phyloP scores from a whole-genome alignment of 2,113 vertebrate species.

The Sprattus sprattus region DNA sequence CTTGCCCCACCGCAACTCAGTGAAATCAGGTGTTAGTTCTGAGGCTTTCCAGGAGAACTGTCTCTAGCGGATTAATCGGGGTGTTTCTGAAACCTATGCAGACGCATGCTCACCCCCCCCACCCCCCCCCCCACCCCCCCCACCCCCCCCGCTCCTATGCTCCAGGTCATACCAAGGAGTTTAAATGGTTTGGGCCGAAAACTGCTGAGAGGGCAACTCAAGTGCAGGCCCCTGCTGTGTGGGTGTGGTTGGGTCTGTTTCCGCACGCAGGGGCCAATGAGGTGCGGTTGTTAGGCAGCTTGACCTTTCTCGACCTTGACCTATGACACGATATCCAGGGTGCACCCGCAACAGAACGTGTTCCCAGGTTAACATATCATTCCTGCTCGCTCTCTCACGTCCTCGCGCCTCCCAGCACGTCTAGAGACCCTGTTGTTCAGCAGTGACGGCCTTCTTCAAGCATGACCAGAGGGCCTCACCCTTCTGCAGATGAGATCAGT shows the following conservation, averaged over 20 bases:
- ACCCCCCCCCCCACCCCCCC: neutral
- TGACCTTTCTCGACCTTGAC: neutral
- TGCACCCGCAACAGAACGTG: neutral
- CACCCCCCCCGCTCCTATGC: neutral
- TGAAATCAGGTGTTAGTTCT: slow-evolving; percentile 28
- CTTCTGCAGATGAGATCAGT: neutral
- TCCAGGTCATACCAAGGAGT: too few species aligned
- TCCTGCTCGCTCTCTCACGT: neutral
- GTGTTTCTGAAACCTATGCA: neutral
- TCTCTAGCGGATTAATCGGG: neutral
- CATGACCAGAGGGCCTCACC: neutral
- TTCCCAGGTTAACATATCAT: neutral
- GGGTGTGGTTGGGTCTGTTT: too few species aligned
- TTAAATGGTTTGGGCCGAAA: neutral
- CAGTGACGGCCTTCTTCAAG: neutral
- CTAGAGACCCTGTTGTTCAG: neutral
- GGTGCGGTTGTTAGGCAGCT: neutral
- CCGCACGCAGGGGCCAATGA: too few species aligned
- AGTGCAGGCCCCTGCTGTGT: neutral
- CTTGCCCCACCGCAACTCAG: slow-evolving; percentile 15
- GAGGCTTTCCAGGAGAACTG: neutral
- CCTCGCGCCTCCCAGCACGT: neutral
- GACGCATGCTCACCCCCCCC: neutral
- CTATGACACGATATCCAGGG: neutral
- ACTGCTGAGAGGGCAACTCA: neutral